phyloP scores from a whole-genome alignment of 2,888 invertebrate species.

The Micropterix aruncella region DNA sequence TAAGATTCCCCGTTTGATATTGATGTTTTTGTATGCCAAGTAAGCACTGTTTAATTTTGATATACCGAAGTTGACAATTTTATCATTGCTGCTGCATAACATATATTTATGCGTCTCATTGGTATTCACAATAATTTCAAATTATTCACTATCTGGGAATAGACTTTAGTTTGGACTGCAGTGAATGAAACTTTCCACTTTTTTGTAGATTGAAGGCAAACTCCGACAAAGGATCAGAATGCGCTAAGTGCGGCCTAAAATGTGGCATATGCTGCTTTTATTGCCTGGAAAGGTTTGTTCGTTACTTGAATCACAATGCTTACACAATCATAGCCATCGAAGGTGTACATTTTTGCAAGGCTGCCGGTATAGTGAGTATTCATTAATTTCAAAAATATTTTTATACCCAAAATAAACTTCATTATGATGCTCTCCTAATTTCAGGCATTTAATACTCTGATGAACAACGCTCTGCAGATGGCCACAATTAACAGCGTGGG shows the following conservation, averaged over 20 bases:
- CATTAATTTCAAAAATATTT: conserved; percentile 2
- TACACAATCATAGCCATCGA: conserved; percentile 90
- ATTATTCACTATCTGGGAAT: conserved; percentile 3
- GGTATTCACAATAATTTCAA: neutral
- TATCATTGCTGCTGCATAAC: no score
- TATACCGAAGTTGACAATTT: no score
- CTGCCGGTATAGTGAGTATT: conserved; percentile 65
- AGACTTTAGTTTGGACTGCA: conserved; percentile 1
- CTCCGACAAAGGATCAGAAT: conserved; percentile 59
- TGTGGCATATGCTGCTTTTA: conserved; percentile 85
- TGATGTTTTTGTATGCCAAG: conserved; percentile 84
- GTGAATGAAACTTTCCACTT: conserved; percentile 2
- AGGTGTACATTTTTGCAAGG: conserved; percentile 80
- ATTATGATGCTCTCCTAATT: no score
- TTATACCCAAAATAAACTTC: conserved; percentile 4
- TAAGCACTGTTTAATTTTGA: no score
- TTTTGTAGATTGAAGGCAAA: conserved; percentile 46
- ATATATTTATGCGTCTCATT: no score
- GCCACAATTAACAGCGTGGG: conserved; percentile 88
- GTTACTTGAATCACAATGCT: conserved; percentile 88
- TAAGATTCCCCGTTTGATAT: conserved; percentile 77
- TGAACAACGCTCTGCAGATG: conserved; percentile 73
- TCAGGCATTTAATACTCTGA: conserved; percentile 76
- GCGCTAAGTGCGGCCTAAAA: conserved; percentile 59
- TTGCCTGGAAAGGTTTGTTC: conserved; percentile 81